Base-by-base conservation (phyloP, 1,140 invertebrate genomes). In the Ceratosolen fusciceps region DNA sequence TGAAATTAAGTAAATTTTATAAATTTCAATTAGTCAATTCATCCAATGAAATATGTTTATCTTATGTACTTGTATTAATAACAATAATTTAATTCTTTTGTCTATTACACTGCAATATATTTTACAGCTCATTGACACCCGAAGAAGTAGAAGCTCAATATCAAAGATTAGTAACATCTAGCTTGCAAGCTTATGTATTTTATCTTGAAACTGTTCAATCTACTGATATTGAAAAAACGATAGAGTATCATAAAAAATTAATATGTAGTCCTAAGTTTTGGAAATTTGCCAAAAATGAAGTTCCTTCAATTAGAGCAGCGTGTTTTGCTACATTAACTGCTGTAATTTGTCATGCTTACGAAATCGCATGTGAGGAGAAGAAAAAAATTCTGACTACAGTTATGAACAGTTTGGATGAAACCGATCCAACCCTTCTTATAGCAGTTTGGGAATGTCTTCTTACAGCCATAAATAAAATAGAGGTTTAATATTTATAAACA, bases 111-210 rank as follows among this genome's bases (percentile, higher is more conserved):
- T 84, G 75, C 79, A 70, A 81, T 85, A 74, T 60, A 26, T 39
- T 70, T 80, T 58, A 58, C 39, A 79, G 91, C 83, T 90, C 86
- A 52, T 90, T 91, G 24, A 90, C 92, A 16, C 82, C 90, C 14
- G 95, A 96, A 85, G 95, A 96, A 85, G 92, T 94, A 83, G 93
- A 95, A 85, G 91, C 92, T 19, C 96, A 94, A 86, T 95, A 95
- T 87, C 91, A 94, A 80, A 91, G 94, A 81, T 87, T 96, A 26
- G 82, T 96, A 56, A 90, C 93, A 37, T 92, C 93, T 29, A 94
- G 93, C 84, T 88, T 96, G 10, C 92, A 94, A 83, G 93, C 92
- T 3, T 92, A 95, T 75, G 90, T 91, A 1, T 91, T 93, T 60
- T 93, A 94, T 83, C 84, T 94, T 37, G 90, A 92, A 58, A 90